Evolutionary conservation across 2,113 vertebrate species (phyloP).

Genomic region (Tamias sibiricus): DNA sequence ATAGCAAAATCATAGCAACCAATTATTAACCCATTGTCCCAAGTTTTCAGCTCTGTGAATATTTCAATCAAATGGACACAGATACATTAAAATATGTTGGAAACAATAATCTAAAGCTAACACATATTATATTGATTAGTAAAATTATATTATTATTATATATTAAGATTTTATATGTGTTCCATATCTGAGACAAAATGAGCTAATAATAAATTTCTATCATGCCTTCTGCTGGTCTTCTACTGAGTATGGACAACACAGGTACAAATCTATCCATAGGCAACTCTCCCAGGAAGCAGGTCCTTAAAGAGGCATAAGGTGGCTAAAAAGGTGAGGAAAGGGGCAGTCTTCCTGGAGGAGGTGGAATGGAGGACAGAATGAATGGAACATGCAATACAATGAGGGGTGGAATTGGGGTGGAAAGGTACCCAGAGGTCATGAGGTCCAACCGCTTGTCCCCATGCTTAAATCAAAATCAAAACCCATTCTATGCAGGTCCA

Average conservation of each 20-base stretch:
- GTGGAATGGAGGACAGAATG: neutral
- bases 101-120: too few species aligned
- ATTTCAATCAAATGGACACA: too few species aligned
- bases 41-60: too few species aligned
- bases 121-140: too few species aligned
- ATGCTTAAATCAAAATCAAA: neutral
- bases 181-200: too few species aligned
- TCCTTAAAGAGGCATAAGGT: neutral
- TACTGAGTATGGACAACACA: neutral
- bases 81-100: too few species aligned
- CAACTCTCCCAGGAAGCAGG: neutral
- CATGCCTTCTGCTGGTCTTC: neutral
- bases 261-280: neutral
- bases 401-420: neutral
- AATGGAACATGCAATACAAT: neutral
- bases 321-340: neutral
- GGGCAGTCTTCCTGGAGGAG: neutral
- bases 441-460: neutral
- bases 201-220: neutral
- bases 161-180: too few species aligned
- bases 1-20: neutral
- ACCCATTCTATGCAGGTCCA: neutral
- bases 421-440: neutral
- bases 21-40: neutral
- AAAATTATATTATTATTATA: too few species aligned